Evolutionary conservation across 2,888 invertebrate species (phyloP).

Genomic region (Troilus luridus): DNA sequence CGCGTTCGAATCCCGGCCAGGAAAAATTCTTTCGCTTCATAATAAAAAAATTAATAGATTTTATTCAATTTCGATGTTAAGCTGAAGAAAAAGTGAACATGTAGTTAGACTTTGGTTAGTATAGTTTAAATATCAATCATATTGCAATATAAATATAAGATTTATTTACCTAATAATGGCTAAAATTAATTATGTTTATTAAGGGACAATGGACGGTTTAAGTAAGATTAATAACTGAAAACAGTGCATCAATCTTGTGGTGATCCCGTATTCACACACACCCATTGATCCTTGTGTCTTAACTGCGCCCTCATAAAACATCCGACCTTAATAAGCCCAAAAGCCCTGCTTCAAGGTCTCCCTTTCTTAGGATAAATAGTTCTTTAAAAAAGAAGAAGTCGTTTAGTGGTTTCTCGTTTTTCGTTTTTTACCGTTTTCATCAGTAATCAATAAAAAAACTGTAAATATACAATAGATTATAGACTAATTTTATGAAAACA

Average conservation of each 20-base stretch:
- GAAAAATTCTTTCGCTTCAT: too few species aligned
- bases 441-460: not conserved
- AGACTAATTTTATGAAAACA: not conserved
- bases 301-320: slow-evolving; percentile 30
- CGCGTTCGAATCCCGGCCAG: too few species aligned
- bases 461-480: not conserved
- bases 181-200: slow-evolving; percentile 21
- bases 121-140: not conserved
- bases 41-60: too few species aligned
- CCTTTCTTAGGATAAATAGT: not conserved
- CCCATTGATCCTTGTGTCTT: slow-evolving; percentile 12
- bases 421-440: not conserved
- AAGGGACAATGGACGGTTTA: slow-evolving; percentile 9
- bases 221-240: slow-evolving; percentile 34
- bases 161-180: not conserved
- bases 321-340: slow-evolving; percentile 2
- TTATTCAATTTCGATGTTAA: too few species aligned
- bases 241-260: slow-evolving; percentile 1
- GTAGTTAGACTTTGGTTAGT: too few species aligned
- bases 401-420: not conserved
- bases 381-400: not conserved
- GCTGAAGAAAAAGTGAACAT: too few species aligned
- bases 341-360: not conserved
- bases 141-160: not conserved
- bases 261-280: slow-evolving; percentile 25